Evolutionary conservation across 2,888 invertebrate species (phyloP), one percentile per base, ranked within the genome.

Genomic region (Caenorhabditis sulstoni): DNA sequence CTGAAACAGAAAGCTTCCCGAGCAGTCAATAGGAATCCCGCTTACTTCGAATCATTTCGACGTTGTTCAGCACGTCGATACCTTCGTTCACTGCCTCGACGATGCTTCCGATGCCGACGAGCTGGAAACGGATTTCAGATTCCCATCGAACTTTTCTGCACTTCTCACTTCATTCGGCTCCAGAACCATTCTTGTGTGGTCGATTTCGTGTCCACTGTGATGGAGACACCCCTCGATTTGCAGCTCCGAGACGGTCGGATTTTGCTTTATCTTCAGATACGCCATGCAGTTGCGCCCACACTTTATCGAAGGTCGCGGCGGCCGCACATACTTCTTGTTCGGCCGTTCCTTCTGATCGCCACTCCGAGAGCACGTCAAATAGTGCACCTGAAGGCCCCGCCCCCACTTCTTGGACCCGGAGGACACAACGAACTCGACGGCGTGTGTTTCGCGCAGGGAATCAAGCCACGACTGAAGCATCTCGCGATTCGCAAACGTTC

Each of bases 331-430:
- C 61, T 84, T 84, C 64, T 84, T 84, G 44, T 82, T 84, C 44
- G 81, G 84, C 14, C 84, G 59, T 50, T 84, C 84, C 37, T 84
- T 84, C 58, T 81, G 81, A 64, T 84, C 84, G 12, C 84, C 84
- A 53, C 81, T 83, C 55, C 84, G 66, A 1, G 82, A 83, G 45
- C 84, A 84, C 3, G 81, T 81, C 55, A 84, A 47, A 67, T 84
- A 84, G 59, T 82, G 82, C 11, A 84, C 83, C 50, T 81, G 82
- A 1, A 82, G 61, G 1, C 84, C 84, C 14, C 80, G 67, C 12
- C 82, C 81, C 84, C 84, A 84, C 53, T 83, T 82, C 45, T 84
- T 84, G 7, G 84, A 81, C 11, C 84, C 84, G 18, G 84, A 84
- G 12, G 82, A 83, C 0, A 82, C 82, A 18, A 84, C 84, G 47